Evolutionary conservation across 2,888 invertebrate genomes (phyloP).

Genomic region (Orthonychiurus folsomi): DNA sequence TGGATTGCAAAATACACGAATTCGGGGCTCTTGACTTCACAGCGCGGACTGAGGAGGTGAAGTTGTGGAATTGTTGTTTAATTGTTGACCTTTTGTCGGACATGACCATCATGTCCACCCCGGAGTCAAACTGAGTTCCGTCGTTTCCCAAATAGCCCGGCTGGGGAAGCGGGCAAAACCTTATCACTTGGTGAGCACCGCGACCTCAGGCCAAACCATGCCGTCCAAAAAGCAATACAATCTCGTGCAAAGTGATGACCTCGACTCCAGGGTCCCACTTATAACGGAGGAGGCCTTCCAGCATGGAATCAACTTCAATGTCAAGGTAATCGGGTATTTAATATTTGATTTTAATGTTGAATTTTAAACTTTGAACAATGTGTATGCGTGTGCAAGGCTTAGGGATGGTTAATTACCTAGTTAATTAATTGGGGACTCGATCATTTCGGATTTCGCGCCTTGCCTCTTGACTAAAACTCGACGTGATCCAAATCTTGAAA

Average conservation of each 20-base stretch:
- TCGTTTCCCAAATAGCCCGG: not conserved
- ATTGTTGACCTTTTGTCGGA: too few relatives aligned
- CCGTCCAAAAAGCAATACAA: not conserved
- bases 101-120: too few relatives aligned
- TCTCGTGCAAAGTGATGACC: not conserved
- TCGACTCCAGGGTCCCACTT: not conserved
- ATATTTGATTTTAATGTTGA: not conserved
- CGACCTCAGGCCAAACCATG: not conserved
- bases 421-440: too few relatives aligned
- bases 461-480: too few relatives aligned
- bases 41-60: too few relatives aligned
- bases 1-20: too few relatives aligned
- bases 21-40: too few relatives aligned
- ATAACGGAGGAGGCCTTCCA: not conserved
- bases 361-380: not conserved
- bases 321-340: not conserved
- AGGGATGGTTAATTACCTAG: too few relatives aligned
- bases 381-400: too few relatives aligned
- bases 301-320: not conserved
- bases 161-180: not conserved
- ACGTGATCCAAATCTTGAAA: too few relatives aligned
- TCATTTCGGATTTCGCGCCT: too few relatives aligned
- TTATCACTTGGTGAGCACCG: not conserved
- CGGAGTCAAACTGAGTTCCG: not conserved
- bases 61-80: too few relatives aligned